phyloP scores from a whole-genome alignment of 2,113 vertebrate species.

The Sapayoa aenigma region DNA sequence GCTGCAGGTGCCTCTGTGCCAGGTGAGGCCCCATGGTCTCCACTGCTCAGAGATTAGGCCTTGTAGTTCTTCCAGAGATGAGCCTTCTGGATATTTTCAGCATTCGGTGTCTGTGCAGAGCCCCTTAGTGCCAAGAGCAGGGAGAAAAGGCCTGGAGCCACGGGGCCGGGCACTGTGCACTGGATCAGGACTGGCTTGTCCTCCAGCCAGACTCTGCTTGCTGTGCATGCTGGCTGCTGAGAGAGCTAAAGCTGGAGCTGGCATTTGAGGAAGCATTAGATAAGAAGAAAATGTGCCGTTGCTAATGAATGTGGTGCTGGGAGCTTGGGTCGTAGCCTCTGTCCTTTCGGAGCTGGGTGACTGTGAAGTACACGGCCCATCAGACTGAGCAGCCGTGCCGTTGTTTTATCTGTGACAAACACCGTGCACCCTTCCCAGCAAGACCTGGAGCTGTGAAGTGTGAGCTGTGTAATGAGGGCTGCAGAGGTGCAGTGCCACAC shows the following conservation, averaged over 20 bases:
- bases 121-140: not conserved
- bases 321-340: not conserved
- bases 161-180: not conserved
- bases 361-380: not conserved
- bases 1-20: not conserved
- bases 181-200: not conserved
- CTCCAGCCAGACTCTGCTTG: not conserved
- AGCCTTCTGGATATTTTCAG: not conserved
- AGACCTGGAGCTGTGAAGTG: not conserved
- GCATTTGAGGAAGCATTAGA: not conserved
- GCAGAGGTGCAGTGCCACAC: not conserved
- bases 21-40: not conserved
- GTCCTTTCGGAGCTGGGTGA: not conserved
- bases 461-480: not conserved
- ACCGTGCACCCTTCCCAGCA: not conserved
- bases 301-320: not conserved
- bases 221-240: not conserved
- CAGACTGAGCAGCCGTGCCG: accelerated
- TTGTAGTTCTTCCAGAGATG: not conserved
- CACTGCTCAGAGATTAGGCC: not conserved
- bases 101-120: not conserved
- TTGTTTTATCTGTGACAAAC: not conserved
- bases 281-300: not conserved
- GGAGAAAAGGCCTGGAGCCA: not conserved
- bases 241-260: not conserved